These are phyloP conservation scores for Watsonalla binaria DNA, from an alignment of 2,888 invertebrate genomes.

Conservation along the genomic window DNA sequence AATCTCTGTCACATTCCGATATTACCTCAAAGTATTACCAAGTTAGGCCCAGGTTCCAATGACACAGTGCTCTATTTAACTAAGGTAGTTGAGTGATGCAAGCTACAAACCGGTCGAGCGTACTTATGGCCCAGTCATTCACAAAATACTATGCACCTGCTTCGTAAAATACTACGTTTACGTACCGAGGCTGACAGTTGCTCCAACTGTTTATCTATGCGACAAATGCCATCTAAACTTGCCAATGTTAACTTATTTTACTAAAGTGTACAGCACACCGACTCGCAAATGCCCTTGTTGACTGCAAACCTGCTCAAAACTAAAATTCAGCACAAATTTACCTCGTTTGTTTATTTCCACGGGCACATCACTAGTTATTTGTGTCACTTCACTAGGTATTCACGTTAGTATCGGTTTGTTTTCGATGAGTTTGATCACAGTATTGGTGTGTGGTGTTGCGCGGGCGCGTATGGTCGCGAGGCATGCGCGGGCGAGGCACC, in stretches of 20 bases:
- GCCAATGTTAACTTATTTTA: conserved; percentile 4
- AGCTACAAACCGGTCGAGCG: conserved; percentile 46
- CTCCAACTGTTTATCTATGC: conserved; percentile 11
- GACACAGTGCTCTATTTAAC: conserved; percentile 49
- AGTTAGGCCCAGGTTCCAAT: conserved; percentile 35
- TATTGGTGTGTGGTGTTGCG: conserved; percentile 26
- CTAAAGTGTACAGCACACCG: conserved; percentile 12
- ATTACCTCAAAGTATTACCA: conserved; percentile 25
- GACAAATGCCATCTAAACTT: conserved; percentile 7
- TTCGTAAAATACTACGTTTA: conserved; percentile 27
- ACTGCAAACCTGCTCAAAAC: conserved; percentile 26
- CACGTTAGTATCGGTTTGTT: conserved; percentile 37
- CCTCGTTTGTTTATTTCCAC: conserved; percentile 39
- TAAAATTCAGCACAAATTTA: conserved; percentile 34
- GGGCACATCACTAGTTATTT: conserved; percentile 46
- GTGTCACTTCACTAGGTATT: conserved; percentile 44
- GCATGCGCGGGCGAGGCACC: conserved; percentile 62
- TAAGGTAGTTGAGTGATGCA: conserved; percentile 43
- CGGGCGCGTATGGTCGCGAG: conserved; percentile 40
- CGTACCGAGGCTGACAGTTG: conserved; percentile 11
- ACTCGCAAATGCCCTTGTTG: conserved; percentile 52
- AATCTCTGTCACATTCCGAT: conserved; percentile 52
- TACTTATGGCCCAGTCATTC: conserved; percentile 43
- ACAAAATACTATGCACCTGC: conserved; percentile 49
- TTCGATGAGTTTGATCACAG: conserved; percentile 26